phyloP scores from a whole-genome alignment of 2,797 vertebrate genomes.

The Crotalus adamanteus region DNA sequence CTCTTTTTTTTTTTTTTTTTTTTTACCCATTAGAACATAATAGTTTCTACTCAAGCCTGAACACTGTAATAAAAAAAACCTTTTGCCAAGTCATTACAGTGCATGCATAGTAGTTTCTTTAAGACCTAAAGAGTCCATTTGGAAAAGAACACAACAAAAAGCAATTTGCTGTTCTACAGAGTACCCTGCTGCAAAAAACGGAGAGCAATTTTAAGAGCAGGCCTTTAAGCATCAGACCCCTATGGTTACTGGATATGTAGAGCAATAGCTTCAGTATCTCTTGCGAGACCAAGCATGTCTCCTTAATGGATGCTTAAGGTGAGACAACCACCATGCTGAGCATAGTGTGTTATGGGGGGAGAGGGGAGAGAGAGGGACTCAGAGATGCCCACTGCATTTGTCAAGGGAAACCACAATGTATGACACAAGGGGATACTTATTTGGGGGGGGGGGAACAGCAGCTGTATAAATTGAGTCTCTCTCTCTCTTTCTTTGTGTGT shows the following conservation, averaged over 20 bases:
- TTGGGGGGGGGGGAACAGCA: constrained; percentile 13
- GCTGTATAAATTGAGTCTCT: neutral
- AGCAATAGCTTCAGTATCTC: constrained; percentile 48
- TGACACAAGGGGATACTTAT: constrained; percentile 44
- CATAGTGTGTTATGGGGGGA: constrained; percentile 35
- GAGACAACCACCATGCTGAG: constrained; percentile 43
- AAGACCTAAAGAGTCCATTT: constrained; percentile 48
- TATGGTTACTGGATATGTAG: constrained; percentile 39
- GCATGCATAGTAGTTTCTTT: constrained; percentile 32
- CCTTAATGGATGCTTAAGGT: constrained; percentile 58
- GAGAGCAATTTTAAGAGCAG: constrained; percentile 48
- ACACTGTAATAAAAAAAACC: constrained; percentile 29
- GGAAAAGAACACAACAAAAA: constrained; percentile 48
- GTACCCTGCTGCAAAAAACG: constrained; percentile 48
- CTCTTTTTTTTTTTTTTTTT: neutral
- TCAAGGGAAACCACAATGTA: constrained; percentile 49
- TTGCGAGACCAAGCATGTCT: constrained; percentile 53
- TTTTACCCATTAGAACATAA: constrained; percentile 40
- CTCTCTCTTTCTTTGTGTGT: too few species aligned
- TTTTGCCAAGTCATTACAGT: constrained; percentile 40
- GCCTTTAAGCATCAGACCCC: constrained; percentile 58
- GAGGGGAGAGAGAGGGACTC: neutral
- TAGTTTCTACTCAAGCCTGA: constrained; percentile 35
- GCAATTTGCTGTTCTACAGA: constrained; percentile 47
- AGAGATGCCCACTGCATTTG: constrained; percentile 53